These are phyloP conservation scores for Lithosia quadra DNA, from an alignment of 2,888 invertebrate species.

Conservation along the genomic window DNA sequence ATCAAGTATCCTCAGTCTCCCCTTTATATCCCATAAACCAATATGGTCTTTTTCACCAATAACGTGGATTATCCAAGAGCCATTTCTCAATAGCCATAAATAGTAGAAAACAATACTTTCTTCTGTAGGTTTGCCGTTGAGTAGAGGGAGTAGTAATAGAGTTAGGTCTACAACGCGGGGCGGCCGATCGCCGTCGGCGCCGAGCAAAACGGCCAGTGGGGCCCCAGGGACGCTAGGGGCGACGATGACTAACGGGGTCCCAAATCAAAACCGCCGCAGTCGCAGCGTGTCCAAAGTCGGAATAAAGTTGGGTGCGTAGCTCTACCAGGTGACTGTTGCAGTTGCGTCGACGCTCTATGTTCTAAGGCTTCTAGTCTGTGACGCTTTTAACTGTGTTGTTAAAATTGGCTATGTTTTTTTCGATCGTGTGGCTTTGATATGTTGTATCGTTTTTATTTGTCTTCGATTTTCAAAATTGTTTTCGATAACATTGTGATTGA, in stretches of 20 bases:
- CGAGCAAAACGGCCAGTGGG: constrained; percentile 68
- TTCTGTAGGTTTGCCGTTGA: constrained; percentile 89
- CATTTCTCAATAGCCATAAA: constrained; percentile 66
- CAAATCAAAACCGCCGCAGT: constrained; percentile 77
- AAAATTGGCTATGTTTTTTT: constrained; percentile 42
- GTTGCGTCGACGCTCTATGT: constrained; percentile 85
- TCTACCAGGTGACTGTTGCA: constrained; percentile 71
- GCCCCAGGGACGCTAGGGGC: constrained; percentile 55
- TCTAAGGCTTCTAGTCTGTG: constrained; percentile 59
- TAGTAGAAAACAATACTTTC: constrained; percentile 69
- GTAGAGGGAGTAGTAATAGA: constrained; percentile 88
- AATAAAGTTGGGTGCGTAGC: constrained; percentile 86
- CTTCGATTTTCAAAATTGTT: constrained; percentile 20
- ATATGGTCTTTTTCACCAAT: not conserved
- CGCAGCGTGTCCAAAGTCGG: constrained; percentile 85
- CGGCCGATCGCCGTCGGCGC: constrained; percentile 80
- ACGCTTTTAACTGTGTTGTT: constrained; percentile 54
- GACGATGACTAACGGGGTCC: constrained; percentile 59
- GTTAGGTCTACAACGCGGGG: constrained; percentile 85
- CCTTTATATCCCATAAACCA: not conserved
- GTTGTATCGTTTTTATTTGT: constrained; percentile 35
- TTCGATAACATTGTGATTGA: too few species aligned
- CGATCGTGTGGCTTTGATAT: constrained; percentile 51
- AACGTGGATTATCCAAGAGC: constrained; percentile 53
- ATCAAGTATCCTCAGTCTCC: too few species aligned